Base-by-base conservation (phyloP, 2,888 invertebrate genomes). In the Nyleta sp. region DNA sequence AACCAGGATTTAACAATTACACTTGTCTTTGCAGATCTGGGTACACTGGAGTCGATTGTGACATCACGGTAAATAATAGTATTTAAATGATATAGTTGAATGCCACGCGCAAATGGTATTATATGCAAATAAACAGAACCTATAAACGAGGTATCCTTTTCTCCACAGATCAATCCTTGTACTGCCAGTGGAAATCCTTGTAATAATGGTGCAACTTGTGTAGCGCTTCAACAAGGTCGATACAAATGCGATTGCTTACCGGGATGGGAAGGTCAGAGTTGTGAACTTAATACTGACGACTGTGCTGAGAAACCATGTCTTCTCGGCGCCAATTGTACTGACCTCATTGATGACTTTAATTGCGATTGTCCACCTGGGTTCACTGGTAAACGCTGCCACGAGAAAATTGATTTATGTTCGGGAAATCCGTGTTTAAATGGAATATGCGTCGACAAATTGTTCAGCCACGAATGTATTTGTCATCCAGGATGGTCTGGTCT, bases 261-360 rank as follows among this genome's bases (percentile, higher is more conserved):
- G 17, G 99, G 99, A 40, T 99, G 99, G 99, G 97, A 98, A 89
- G 99, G 99, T 74, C 96, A 97, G 84, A 95, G 95, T 76, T 99
- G 99, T 90, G 97, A 98, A 88, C 93, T 93, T n/a, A 97, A 98
- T 88, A 96, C 95, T 79, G 95, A 99, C 87, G 98, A 99, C 87
- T 99, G 98, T 90, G 95, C 96, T 5, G 98, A 98, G 89, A 95
- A 95, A 82, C 98, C 98, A 22, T 98, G 98, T 89, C 92, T 98
- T 0, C 92, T 99, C 22, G 96, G 96, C 0, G 95, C 98, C 0
- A 96, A 96, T 82, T 99, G 99, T 89, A 97, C 98, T 0, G 99
- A 99, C 91, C 92, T 98, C 83, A 95, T 99, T 0, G 96, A 96
- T 80, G 99, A 99, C 90, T 99, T 98, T 90, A 95, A 93, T 82